phyloP scores from a whole-genome alignment of 2,888 invertebrate species.

The Acleris literana region DNA sequence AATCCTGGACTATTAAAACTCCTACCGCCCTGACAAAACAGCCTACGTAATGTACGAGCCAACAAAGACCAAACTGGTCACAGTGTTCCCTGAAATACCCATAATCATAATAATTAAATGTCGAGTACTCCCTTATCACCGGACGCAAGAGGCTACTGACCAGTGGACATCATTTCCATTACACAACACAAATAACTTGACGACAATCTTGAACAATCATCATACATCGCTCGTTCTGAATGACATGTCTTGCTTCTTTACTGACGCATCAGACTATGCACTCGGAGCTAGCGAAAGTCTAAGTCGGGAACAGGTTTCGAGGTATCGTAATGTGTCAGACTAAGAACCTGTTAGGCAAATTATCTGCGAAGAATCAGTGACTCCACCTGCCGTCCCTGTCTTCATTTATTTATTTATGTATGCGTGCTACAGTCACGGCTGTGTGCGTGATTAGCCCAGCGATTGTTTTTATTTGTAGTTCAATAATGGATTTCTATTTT shows the following conservation, averaged over 20 bases:
- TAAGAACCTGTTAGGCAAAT: conserved; percentile 78
- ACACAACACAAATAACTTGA: conserved; percentile 29
- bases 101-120: conserved; percentile 78
- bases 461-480: conserved; percentile 39
- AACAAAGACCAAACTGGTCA: conserved; percentile 50
- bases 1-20: conserved; percentile 32
- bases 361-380: conserved; percentile 75
- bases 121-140: conserved; percentile 64
- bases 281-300: conserved; percentile 13
- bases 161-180: conserved; percentile 50
- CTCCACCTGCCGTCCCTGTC: conserved; percentile 70
- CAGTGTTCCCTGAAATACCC: conserved; percentile 63
- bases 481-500: conserved; percentile 31
- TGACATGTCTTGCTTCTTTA: background rate
- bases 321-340: conserved; percentile 61
- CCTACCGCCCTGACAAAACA: conserved; percentile 14
- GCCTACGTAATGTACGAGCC: conserved; percentile 22
- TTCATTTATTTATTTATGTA: conserved; percentile 57
- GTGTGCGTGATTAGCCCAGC: conserved; percentile 46
- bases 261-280: conserved; percentile 44
- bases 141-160: conserved; percentile 64
- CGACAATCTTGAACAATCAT: conserved; percentile 1
- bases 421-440: conserved; percentile 36
- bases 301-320: conserved; percentile 38
- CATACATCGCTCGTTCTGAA: conserved; percentile 36